Base-by-base conservation (phyloP, 2,113 vertebrate genomes). In the Dasypus novemcinctus region DNA sequence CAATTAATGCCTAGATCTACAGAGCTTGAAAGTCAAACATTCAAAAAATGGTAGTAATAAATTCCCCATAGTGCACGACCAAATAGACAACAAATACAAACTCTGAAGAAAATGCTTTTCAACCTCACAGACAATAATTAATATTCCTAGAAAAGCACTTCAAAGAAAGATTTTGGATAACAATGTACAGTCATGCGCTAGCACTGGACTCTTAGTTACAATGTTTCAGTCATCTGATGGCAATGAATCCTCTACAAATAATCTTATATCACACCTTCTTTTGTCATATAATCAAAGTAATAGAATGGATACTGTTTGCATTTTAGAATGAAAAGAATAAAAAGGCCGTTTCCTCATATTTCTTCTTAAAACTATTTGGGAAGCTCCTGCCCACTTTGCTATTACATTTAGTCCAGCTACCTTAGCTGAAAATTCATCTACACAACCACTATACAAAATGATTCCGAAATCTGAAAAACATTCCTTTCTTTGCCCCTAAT, bases 291-390 rank as follows among this genome's bases (percentile, higher is more conserved):
- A 83, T 57, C 13, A 89, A 79, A 54, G 54, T 43, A 94, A 82
- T 0, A 89, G 10, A 86, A 79, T 59, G 2, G 79, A 23, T 57
- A 85, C 20, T 80, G 46, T 75, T 63, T 64, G 76, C 14, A 79
- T 72, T 90, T 94, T 54, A 95, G 29, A 78, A 1, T 43, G 57
- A 84, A 71, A 87, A 85, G 54, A 90, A 86, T 1, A 83, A 31
- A 95, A 90, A 79, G n/a, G 68, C 69, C 64, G 82, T 87, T 68
- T 93, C 69, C 85, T 86, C 17, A 49, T n/a, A 85, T 52, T 93
- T 72, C 38, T 90, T 92, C n/a, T 83, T 87, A 88, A 96, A 93
- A 92, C 63, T 75, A 75, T 57, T 68, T 90, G 33, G 87, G 87
- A 71, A 57, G 21, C 14, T 84, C 31, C n/a, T 75, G 23, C 14